These are phyloP conservation scores for Pachyramphus minor DNA, from an alignment of 2,113 vertebrate species.

Conservation along the genomic window DNA sequence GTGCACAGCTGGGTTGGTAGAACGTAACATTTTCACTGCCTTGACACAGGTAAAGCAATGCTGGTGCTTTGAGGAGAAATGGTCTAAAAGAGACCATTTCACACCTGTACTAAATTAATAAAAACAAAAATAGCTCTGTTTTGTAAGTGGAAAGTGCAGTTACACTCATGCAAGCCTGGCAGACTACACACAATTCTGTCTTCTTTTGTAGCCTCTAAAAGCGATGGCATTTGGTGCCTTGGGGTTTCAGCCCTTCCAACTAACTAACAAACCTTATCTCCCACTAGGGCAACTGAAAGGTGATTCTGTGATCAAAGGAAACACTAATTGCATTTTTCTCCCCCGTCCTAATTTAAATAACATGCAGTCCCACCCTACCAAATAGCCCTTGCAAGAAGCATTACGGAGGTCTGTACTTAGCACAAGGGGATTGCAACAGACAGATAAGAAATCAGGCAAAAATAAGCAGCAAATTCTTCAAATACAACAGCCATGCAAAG, in stretches of 20 bases:
- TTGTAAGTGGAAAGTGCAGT: neutral
- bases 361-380: neutral
- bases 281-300: neutral
- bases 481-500: neutral
- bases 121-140: neutral
- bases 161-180: neutral
- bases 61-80: neutral
- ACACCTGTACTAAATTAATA: neutral
- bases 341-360: neutral
- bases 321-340: neutral
- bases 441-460: neutral
- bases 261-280: conserved; percentile 5
- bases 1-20: neutral
- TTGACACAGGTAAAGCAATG: neutral
- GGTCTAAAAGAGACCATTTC: neutral
- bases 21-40: neutral
- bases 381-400: neutral
- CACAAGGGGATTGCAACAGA: neutral
- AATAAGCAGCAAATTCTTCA: neutral
- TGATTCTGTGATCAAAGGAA: neutral
- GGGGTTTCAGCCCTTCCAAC: neutral
- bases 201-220: neutral
- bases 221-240: neutral
- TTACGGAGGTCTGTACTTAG: neutral
- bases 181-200: neutral